These are phyloP conservation scores for Zaprionus obscuricornis DNA, from an alignment of 2,888 invertebrate species.

Conservation along the genomic window DNA sequence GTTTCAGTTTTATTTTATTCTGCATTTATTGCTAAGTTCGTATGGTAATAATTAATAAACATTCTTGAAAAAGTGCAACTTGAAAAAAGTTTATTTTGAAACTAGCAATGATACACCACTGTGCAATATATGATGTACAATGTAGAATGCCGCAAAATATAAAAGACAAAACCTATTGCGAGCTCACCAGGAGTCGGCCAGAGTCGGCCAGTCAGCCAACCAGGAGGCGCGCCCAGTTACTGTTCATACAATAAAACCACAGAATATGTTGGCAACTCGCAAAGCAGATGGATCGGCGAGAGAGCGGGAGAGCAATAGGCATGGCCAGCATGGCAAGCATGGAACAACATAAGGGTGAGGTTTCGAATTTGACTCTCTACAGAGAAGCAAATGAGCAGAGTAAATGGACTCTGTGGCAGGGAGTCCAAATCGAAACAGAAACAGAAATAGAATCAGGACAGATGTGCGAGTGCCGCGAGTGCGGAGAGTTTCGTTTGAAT, in stretches of 20 bases:
- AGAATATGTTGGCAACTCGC: constrained; percentile 83
- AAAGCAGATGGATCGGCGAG: constrained; percentile 81
- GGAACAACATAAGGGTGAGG: constrained; percentile 72
- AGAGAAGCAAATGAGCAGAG: constrained; percentile 34
- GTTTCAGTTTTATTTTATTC: no score
- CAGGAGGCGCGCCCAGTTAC: constrained; percentile 66
- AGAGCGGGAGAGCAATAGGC: constrained; percentile 55
- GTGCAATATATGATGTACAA: constrained; percentile 38
- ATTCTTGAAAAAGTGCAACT: no score
- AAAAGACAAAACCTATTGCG: constrained; percentile 23
- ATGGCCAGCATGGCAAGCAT: constrained; percentile 15
- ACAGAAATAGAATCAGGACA: constrained; percentile 78
- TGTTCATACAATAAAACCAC: constrained; percentile 78
- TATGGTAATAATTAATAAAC: no score
- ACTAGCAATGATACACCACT: no score
- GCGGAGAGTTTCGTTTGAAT: constrained; percentile 76
- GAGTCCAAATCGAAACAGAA: constrained; percentile 39
- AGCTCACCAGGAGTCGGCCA: constrained; percentile 6
- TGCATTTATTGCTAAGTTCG: no score
- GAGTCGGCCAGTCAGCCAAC: constrained; percentile 70
- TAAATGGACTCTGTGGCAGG: constrained; percentile 15
- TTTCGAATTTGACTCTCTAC: constrained; percentile 54
- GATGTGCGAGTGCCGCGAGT: constrained; percentile 80
- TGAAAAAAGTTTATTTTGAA: no score
- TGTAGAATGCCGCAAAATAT: constrained; percentile 12